Evolutionary conservation across 2,113 vertebrate genomes (phyloP).

Genomic region (Lycaon pictus): DNA sequence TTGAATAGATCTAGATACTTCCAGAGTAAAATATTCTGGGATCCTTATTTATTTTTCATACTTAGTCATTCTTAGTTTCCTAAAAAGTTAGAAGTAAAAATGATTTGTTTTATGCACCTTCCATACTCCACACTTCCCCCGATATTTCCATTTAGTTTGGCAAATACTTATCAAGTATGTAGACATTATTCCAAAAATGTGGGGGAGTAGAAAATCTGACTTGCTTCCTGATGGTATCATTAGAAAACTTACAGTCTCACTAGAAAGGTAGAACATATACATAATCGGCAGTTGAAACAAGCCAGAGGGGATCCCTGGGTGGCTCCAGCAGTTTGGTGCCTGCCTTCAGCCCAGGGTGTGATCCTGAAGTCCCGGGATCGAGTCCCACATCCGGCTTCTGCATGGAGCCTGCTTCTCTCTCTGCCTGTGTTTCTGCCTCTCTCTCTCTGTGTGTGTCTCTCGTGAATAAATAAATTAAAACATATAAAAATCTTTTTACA

Average conservation of each 20-base stretch:
- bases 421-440: no score
- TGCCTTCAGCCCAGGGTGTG: no score
- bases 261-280: neutral
- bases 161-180: slow-evolving; percentile 9
- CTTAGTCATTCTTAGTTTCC: neutral
- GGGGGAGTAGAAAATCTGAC: neutral
- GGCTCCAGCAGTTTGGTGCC: no score
- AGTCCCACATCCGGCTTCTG: no score
- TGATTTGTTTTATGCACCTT: neutral
- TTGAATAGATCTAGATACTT: neutral
- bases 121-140: slow-evolving; percentile 1
- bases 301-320: neutral
- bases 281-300: neutral
- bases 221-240: neutral
- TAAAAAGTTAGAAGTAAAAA: slow-evolving; percentile 48
- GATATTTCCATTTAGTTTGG: slow-evolving; percentile 10
- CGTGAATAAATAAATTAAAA: no score
- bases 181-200: neutral
- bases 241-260: neutral
- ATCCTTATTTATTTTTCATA: slow-evolving; percentile 49
- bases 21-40: slow-evolving; percentile 25
- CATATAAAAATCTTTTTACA: no score
- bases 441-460: no score
- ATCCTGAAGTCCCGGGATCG: no score
- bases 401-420: no score